These are phyloP conservation scores for Agriopis marginaria DNA, from an alignment of 2,888 invertebrate species.

Conservation along the genomic window DNA sequence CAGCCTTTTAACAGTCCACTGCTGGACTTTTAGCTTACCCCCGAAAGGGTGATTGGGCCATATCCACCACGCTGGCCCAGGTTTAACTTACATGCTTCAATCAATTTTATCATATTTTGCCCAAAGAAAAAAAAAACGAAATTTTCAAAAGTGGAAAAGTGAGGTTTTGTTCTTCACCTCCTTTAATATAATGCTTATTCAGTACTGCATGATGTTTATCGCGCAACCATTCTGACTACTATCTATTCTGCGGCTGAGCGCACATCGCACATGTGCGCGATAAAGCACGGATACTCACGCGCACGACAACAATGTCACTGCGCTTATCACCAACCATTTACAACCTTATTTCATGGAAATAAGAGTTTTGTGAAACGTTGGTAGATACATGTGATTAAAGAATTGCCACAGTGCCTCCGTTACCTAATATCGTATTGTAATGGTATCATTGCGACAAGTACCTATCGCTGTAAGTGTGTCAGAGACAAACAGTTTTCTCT, in stretches of 20 bases:
- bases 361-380: not conserved
- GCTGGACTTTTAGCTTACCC: too few species aligned
- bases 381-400: constrained; percentile 20
- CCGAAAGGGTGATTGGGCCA: too few species aligned
- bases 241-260: constrained; percentile 10
- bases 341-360: constrained; percentile 26
- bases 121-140: too few species aligned
- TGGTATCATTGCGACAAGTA: constrained; percentile 60
- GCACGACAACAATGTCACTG: constrained; percentile 17
- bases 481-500: constrained; percentile 36
- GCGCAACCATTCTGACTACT: not conserved
- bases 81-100: too few species aligned
- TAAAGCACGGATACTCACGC: constrained; percentile 48
- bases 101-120: too few species aligned
- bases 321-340: constrained; percentile 14
- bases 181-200: not conserved
- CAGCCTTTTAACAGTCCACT: too few species aligned
- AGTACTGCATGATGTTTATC: constrained; percentile 7
- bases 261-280: constrained; percentile 35
- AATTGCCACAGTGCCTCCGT: constrained; percentile 67
- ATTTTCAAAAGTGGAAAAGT: too few species aligned
- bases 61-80: too few species aligned
- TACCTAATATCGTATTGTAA: constrained; percentile 66
- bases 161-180: too few species aligned
- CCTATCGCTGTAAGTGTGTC: constrained; percentile 51